Base-by-base conservation (phyloP, 2,797 vertebrate genomes). In the Liparis tanakae region DNA sequence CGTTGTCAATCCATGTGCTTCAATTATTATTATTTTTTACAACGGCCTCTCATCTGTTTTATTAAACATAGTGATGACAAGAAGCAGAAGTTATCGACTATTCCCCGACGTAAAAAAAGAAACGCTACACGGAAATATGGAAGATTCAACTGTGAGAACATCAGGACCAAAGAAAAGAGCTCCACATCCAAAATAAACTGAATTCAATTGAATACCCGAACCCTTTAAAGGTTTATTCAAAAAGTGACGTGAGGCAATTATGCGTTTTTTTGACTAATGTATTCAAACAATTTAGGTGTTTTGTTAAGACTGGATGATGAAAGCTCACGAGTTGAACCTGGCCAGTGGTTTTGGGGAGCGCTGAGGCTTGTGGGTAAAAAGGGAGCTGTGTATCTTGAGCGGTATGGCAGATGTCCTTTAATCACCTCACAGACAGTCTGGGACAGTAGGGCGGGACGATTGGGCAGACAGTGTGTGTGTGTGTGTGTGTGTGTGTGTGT, bases 391-490 rank as follows among this genome's bases (percentile, higher is more conserved):
- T 17, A 62, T 86, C 64, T 69, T 78, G 78, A 90, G 74, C 81
- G 76, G 67, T 81, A 63, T 76, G 73, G 85, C 89, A 90, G 89
- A 91, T 90, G 86, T 83, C 54, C 64, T 82, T 77, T 69, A 87
- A 82, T 84, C 66, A 70, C 70, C 56, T 82, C 62, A 76, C 62
- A 73, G 68, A 30, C 25, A 30, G 25, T 30, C 25, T 30, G 25
- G 69, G 65, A 51, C 48, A 70, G 56, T 22, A 67, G 48, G 65
- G 65, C 44, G 43, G 18, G 61, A 67, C 74, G 39, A 68, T 71
- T 80, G 79, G 67, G 67, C 78, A 79, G 82, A 85, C 71, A 0
- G 43, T 44, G 43, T 44, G 43, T 44, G 43, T 44, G 41, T 41
- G 10, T 41, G 39, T 3, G 73, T 56, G 58, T 62, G 53, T 39